Conservation (phyloP, 2,888 invertebrate genomes). For the Eubasilissa splendida region DNA sequence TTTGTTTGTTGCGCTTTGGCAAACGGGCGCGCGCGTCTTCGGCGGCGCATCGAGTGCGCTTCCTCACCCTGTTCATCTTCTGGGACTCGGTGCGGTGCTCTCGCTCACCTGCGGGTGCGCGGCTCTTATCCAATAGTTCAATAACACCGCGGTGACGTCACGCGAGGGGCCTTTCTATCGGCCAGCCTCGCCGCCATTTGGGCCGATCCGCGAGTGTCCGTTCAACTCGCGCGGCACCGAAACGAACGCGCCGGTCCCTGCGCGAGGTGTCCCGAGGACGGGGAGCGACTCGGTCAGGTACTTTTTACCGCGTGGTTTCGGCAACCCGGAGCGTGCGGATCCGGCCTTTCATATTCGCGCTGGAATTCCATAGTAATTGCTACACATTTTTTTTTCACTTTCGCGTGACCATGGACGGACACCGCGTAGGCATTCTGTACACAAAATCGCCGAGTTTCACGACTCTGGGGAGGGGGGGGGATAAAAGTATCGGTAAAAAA, state of each 20-base stretch:
- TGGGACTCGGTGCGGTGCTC: neutral
- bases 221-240: constrained; percentile 9
- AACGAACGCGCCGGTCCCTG: neutral
- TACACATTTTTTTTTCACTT: constrained; percentile 34
- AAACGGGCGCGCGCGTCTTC: too few species aligned
- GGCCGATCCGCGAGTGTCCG: constrained; percentile 22
- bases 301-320: neutral
- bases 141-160: constrained; percentile 27
- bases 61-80: neutral
- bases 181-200: neutral
- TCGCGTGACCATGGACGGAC: constrained; percentile 13
- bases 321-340: neutral
- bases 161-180: constrained; percentile 34
- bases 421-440: constrained; percentile 33
- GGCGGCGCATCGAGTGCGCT: too few species aligned
- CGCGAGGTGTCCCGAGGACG: neutral
- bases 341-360: constrained; percentile 21
- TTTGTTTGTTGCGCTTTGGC: too few species aligned
- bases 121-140: constrained; percentile 38
- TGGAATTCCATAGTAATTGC: constrained; percentile 40
- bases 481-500: constrained; percentile 9
- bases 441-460: neutral
- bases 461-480: neutral
- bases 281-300: neutral
- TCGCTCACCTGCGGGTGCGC: constrained; percentile 25